These are phyloP conservation scores for Prosopocoilus inquinatus DNA, from an alignment of 2,888 invertebrate genomes.

Conservation along the genomic window DNA sequence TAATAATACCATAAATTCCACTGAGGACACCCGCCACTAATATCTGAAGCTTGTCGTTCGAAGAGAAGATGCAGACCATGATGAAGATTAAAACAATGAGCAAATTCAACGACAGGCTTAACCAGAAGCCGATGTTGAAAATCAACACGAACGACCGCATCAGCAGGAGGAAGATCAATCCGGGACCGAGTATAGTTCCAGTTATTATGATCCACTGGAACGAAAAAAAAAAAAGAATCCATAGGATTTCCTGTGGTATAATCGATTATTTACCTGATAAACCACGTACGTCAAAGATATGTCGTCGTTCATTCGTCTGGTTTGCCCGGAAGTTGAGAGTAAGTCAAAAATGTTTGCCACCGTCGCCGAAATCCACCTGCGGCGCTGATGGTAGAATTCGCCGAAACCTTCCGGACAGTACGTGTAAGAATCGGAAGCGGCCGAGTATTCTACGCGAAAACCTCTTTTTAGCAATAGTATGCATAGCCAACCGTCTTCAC, in stretches of 20 bases:
- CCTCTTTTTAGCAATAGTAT: conserved; percentile 88
- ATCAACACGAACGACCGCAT: conserved; percentile 79
- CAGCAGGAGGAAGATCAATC: conserved; percentile 80
- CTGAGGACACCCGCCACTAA: conserved; percentile 73
- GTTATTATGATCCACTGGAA: conserved; percentile 70
- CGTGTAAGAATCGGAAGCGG: conserved; percentile 92
- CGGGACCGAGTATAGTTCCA: conserved; percentile 78
- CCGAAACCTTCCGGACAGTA: conserved; percentile 91
- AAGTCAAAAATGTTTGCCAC: conserved; percentile 93
- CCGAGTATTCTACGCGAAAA: conserved; percentile 90
- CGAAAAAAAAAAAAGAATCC: conserved; percentile 48
- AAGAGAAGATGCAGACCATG: conserved; percentile 65
- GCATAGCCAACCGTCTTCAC: conserved; percentile 97
- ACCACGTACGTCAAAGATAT: conserved; percentile 78
- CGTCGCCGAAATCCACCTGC: conserved; percentile 95
- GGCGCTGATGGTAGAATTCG: conserved; percentile 91
- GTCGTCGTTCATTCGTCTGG: conserved; percentile 81
- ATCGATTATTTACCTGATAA: conserved; percentile 59
- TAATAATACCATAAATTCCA: conserved; percentile 75
- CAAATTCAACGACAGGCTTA: conserved; percentile 65
- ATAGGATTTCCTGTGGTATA: not conserved
- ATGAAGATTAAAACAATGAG: conserved; percentile 68
- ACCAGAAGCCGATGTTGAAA: conserved; percentile 68
- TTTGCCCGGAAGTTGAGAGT: conserved; percentile 71
- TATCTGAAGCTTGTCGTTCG: conserved; percentile 47